These are phyloP conservation scores for Amazona vittata DNA, from an alignment of 2,113 vertebrate genomes.

Conservation along the genomic window DNA sequence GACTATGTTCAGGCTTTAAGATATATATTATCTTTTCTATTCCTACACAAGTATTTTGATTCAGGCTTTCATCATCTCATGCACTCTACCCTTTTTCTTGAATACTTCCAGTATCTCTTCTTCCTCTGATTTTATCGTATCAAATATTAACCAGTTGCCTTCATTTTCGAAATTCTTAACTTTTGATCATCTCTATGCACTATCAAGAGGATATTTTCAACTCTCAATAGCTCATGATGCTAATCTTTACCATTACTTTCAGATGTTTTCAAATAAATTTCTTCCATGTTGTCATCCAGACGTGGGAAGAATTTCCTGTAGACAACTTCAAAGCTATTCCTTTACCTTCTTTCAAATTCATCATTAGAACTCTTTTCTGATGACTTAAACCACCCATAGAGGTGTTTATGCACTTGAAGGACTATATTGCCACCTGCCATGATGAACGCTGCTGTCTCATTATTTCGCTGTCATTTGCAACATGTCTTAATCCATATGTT, in stretches of 20 bases:
- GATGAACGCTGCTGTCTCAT: background rate
- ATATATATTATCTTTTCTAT: background rate
- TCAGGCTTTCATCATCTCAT: background rate
- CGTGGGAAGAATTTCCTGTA: background rate
- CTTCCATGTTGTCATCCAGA: background rate
- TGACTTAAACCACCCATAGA: background rate
- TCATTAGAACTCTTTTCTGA: background rate
- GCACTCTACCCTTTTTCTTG: background rate
- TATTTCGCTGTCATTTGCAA: background rate
- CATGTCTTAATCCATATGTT: background rate
- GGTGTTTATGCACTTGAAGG: background rate
- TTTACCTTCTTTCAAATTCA: background rate
- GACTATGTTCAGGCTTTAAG: background rate
- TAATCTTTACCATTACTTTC: background rate
- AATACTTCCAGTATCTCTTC: background rate
- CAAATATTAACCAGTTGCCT: background rate
- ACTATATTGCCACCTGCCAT: background rate
- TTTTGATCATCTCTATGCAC: background rate
- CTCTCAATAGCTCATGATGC: background rate
- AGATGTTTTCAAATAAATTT: background rate
- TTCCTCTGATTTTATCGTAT: background rate
- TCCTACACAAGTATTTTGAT: background rate
- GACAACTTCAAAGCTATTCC: background rate
- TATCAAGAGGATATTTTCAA: background rate
- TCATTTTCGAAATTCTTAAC: background rate